Percentiles rank a stretch among this genome's conserved stretches.
Conservation (phyloP, 2,888 invertebrate genomes). For the Eristalinus sepulchralis region DNA sequence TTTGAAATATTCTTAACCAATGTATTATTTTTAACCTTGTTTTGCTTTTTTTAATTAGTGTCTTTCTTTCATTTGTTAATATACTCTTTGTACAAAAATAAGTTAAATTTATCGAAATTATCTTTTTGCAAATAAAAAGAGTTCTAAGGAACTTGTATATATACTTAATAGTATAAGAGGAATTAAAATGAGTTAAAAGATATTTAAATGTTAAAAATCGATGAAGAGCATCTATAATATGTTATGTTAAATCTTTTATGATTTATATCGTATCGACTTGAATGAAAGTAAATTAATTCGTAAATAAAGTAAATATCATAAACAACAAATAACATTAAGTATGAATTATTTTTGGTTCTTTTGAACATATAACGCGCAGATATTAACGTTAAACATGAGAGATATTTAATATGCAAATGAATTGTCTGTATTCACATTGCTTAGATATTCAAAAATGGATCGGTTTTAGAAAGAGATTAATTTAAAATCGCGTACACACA, state of each 20-base stretch:
- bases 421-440: background rate
- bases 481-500: background rate
- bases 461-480: background rate
- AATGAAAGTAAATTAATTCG: background rate
- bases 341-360: background rate
- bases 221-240: background rate
- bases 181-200: constrained; percentile 72
- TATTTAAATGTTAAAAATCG: constrained; percentile 49
- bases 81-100: constrained; percentile 63
- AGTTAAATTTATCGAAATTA: constrained; percentile 44
- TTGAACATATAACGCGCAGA: too few species aligned
- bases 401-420: background rate
- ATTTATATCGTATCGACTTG: background rate
- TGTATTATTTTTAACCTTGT: constrained; percentile 47
- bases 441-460: background rate
- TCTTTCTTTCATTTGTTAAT: constrained; percentile 44
- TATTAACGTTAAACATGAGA: background rate
- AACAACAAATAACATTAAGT: background rate
- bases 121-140: constrained; percentile 49
- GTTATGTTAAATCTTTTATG: background rate
- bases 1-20: constrained; percentile 19
- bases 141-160: constrained; percentile 74
- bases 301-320: background rate
- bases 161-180: constrained; percentile 80
- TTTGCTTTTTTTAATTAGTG: constrained; percentile 49